Evolutionary conservation across 2,113 vertebrate species (phyloP), one percentile per base, ranked within the genome.

Genomic region (Dolichotis patagonum): DNA sequence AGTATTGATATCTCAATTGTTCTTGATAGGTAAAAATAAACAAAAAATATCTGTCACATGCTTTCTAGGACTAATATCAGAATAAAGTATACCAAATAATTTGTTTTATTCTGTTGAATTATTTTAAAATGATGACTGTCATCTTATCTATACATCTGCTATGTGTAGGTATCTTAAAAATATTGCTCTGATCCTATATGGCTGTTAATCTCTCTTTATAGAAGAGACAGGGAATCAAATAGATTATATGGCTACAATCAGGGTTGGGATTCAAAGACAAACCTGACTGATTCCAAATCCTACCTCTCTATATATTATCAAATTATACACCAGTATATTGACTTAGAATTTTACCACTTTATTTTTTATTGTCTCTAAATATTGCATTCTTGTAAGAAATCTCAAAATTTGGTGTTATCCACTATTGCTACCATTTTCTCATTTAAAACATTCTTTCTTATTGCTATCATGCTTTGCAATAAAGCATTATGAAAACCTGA

Each of bases 11-110:
- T 62, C 35, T 58, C 56, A 46, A 26, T 80, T 89, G 71, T 86
- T 86, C 54, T 35, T 82, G 20, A 95, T 92, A 0, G 1, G 9
- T 85, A 26, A 67, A 67, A 87, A 62, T 14, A 60, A 65, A 49
- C 13, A 26, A 41, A 60, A 46, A 3, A 62, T 0, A 41, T 7
- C 35, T 63, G 58, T 20, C n/a, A 93, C 16, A 28, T 7, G 30
- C 35, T 94, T 95, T 90, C 41, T 49, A 93, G 41, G 24, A 80
- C 69, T 60, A 90, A 19, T 19, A 90, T 5, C 67, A 82, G 19
- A 80, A 95, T 52, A 88, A 86, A 78, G 63, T 24, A 86, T 93
- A 84, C 46, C 6, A 87, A 96, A 8, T 46, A 19, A 81, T 54
- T 84, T 92, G 41, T 63, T 69, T 85, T 54, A 46, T 58, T 69